Base-by-base conservation (phyloP, 2,888 invertebrate species). In the Drosophila yooni region DNA sequence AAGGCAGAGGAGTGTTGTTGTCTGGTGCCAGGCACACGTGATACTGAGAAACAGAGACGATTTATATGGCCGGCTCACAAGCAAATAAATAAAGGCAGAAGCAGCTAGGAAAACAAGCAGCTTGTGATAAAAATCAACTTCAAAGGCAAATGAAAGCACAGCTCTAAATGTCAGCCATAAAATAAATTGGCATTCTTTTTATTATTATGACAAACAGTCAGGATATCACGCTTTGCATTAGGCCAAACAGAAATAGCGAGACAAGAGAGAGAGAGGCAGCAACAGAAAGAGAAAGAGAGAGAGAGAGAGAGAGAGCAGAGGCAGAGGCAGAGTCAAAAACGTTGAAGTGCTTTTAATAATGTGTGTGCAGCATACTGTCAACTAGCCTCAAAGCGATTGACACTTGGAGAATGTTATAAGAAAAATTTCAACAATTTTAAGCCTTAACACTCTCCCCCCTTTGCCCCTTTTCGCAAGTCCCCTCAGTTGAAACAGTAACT, bases 161-260 rank as follows among this genome's bases (percentile, higher is more conserved):
- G 83, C 85, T 79, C 73, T 68, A 79, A 76, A 88, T 88, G 85
- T 85, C 81, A 79, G 74, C 81, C 79, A 88, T 85, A 88, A 84
- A 85, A 82, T 79, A 84, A 85, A 85, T 85, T 85, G 81, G 76
- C 88, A 85, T 82, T 84, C 81, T 82, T 85, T 87, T 85, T 88
- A 85, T 85, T 85, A 79, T 88, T 81, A 85, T 85, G 85, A 81
- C 85, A 81, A 81, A 79, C 74, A 85, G 85, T 81, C 85, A 85
- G 85, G 85, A 84, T 74, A 87, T 84, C 82, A 72, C 62, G 70
- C 72, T 59, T 69, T 69, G 57, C 65, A 66, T 62, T 34, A 25
- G 31, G 18, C 3, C 7, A 7, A 6, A 1, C 3, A 13, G 21
- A 46, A 46, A 25, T 15, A 25, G 15, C 1, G 27, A 2, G 15